These are phyloP conservation scores for Uloborus plumipes DNA, from an alignment of 2,888 invertebrate species.

Conservation along the genomic window DNA sequence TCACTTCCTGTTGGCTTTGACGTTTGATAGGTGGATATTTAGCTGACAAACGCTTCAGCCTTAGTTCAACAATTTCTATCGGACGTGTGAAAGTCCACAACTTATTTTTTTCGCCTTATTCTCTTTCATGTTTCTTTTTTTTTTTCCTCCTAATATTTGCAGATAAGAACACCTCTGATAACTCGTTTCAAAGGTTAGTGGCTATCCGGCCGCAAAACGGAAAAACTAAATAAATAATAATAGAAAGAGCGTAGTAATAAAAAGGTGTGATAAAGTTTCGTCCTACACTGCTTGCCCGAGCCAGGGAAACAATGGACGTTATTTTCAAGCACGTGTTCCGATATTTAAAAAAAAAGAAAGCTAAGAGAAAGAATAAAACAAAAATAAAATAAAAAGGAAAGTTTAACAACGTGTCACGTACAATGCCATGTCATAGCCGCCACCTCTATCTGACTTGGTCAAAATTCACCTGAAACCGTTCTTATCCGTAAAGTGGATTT, in stretches of 20 bases:
- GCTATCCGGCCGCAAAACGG: constrained; percentile 49
- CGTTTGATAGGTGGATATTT: background rate
- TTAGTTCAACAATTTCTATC: background rate
- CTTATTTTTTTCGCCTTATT: background rate
- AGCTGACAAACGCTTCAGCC: constrained; percentile 1
- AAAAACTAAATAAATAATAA: constrained; percentile 18
- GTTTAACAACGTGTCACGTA: no score
- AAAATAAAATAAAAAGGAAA: no score
- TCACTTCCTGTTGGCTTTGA: constrained; percentile 32
- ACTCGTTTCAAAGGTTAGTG: constrained; percentile 52
- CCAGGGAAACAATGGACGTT: constrained; percentile 49
- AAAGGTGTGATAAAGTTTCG: constrained; percentile 50
- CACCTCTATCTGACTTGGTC: no score
- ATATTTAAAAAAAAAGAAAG: no score
- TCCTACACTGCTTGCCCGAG: constrained; percentile 40
- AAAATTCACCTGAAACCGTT: no score
- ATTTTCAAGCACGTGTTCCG: constrained; percentile 37
- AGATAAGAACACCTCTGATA: constrained; percentile 40
- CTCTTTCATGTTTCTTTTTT: constrained; percentile 8
- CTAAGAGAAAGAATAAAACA: no score
- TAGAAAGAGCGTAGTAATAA: constrained; percentile 13
- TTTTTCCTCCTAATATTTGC: constrained; percentile 34
- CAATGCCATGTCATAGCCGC: no score
- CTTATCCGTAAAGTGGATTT: no score
- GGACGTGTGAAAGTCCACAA: constrained; percentile 62